Base-by-base conservation (phyloP, 2,797 vertebrate species). In the Streptopelia turtur region DNA sequence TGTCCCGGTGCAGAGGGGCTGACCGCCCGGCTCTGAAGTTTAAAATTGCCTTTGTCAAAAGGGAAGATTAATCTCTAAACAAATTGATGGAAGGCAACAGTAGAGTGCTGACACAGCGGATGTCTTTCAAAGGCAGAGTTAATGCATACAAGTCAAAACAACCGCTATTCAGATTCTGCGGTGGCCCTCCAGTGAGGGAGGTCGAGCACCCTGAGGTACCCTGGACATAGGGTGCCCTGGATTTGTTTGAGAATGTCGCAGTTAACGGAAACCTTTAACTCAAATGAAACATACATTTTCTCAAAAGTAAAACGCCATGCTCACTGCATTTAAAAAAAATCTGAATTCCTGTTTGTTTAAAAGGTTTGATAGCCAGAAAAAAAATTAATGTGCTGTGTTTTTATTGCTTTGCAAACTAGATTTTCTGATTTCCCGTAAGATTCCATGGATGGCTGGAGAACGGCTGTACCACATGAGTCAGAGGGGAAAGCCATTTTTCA, bases 1-100 rank as follows among this genome's bases (percentile, higher is more conserved):
- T 60, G 13, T 33, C 75, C 14, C 33, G 11, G 65, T 0, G 0
- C 68, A 20, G 76, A 23, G 59, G 30, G 53, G 49, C 75, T 47
- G 53, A 45, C 75, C 47, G 49, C 78, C 55, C 0, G 1, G 13
- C 78, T 59, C 86, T 31, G 53, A 71, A 85, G 78, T 61, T 94
- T 89, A 90, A 96, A 92, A 84, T 87, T 89, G 60, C 71, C 66
- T 70, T 84, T 96, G 83, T 94, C 90, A 85, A 35, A 90, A 65
- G 41, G 60, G 76, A 87, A 95, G 83, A 95, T 78, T 71, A 83
- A 93, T 87, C 56, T 80, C 83, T 75, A 50, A 82, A 89, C 53
- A 74, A 90, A 92, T 16, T 89, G 92, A 96, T 57, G 41, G 92
- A 70, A 94, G 72, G 72, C 91, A 87, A 14, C 0, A 71, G 83